These are phyloP conservation scores for Zootoca vivipara DNA, from an alignment of 2,113 vertebrate species.

Conservation along the genomic window DNA sequence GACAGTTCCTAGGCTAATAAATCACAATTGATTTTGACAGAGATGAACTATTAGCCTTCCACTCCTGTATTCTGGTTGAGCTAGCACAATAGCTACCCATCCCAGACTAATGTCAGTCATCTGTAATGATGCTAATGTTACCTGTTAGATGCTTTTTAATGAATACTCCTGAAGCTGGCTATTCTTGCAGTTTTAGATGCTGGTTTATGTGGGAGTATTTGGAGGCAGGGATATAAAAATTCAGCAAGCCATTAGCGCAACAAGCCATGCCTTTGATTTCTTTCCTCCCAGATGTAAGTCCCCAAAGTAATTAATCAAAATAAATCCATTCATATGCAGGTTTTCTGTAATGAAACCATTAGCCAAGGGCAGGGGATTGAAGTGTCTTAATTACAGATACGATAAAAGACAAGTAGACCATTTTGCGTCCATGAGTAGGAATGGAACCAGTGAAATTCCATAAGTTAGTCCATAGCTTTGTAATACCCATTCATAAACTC, in stretches of 20 bases:
- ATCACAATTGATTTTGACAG: constrained; percentile 16
- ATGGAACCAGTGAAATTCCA: too few relatives aligned
- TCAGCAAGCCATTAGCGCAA: constrained; percentile 1
- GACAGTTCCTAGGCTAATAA: constrained; percentile 20
- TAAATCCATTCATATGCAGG: constrained; percentile 17
- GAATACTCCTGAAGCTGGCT: not conserved
- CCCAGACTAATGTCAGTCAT: not conserved
- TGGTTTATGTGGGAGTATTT: not conserved
- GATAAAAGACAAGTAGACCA: not conserved
- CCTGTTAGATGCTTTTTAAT: not conserved
- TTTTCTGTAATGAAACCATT: constrained; percentile 59
- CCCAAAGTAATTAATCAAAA: constrained; percentile 45
- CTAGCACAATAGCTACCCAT: not conserved
- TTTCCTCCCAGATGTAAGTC: not conserved
- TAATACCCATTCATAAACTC: too few relatives aligned
- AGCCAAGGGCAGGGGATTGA: constrained; percentile 50
- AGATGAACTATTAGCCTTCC: not conserved
- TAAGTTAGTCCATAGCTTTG: not conserved
- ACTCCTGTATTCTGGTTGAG: not conserved
- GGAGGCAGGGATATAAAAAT: constrained; percentile 17
- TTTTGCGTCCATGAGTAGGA: not conserved
- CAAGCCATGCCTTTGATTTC: not conserved
- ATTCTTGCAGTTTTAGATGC: not conserved
- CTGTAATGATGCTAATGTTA: not conserved
- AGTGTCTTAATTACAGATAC: constrained; percentile 53